Conservation (phyloP, 2,113 vertebrate species). For the Candoia aspera region DNA sequence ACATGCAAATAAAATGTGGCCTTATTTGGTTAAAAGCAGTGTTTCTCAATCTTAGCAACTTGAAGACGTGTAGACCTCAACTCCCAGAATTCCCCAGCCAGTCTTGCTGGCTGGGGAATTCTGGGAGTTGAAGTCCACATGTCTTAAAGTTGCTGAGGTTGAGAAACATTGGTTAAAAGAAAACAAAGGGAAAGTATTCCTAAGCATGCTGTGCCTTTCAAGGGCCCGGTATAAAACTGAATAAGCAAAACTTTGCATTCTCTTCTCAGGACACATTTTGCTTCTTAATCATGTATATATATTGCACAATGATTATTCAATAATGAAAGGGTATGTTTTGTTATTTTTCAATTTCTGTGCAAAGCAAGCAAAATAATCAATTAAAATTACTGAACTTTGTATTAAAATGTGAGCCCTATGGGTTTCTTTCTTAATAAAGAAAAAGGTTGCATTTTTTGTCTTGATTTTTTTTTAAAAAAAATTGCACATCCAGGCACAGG, state of each 20-base stretch:
- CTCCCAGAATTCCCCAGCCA: too few relatives aligned
- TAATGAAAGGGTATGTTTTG: conserved; percentile 70
- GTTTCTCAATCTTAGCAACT: too few relatives aligned
- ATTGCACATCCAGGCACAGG: neutral
- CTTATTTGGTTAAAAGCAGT: conserved; percentile 71
- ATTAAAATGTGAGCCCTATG: conserved; percentile 77
- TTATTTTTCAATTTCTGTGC: conserved; percentile 57
- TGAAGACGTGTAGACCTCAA: too few relatives aligned
- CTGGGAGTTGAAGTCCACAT: too few relatives aligned
- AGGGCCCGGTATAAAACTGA: conserved; percentile 39
- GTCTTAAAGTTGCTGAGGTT: too few relatives aligned
- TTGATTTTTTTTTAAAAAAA: conserved; percentile 4
- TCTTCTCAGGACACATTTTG: conserved; percentile 56
- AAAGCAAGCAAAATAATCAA: conserved; percentile 52
- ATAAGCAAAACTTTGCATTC: conserved; percentile 61
- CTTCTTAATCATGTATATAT: conserved; percentile 61
- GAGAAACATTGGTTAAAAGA: conserved; percentile 48
- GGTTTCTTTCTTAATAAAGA: conserved; percentile 82
- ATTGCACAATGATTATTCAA: conserved; percentile 69
- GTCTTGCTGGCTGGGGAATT: too few relatives aligned
- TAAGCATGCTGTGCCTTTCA: conserved; percentile 47
- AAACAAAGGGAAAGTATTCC: conserved; percentile 44
- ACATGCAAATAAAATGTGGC: conserved; percentile 71
- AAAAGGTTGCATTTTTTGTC: neutral
- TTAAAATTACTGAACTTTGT: conserved; percentile 77